Base-by-base conservation (phyloP, 2,888 invertebrate genomes). In the Artemia sinica region DNA sequence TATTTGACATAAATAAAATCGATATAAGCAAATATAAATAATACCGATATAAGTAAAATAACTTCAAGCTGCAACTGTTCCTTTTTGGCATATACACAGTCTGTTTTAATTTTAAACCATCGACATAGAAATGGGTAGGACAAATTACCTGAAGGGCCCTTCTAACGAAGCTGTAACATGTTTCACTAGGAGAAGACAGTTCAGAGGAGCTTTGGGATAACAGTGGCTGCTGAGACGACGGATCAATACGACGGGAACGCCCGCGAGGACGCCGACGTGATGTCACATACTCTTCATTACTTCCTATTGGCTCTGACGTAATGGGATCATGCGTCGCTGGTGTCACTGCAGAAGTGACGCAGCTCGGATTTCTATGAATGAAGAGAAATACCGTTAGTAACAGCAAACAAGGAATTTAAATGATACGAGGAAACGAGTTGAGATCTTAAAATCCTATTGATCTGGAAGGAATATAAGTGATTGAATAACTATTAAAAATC, bases 131-230 rank as follows among this genome's bases (percentile, higher is more conserved):
- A 63, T 63, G 58, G 1, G 41, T 12, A 28, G 69, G 49, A 41
- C 14, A 49, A 50, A 58, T 73, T 77, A 84, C 84, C 79, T 85
- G 87, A 67, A 93, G 83, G 12, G 92, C 92, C 75, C 90, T 83
- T 66, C 92, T 82, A 8, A 93, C 91, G 77, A 93, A 93, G 74
- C 91, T 91, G 79, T 93, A 93, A 77, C 93, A 93, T 6, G 91
- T 91, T 80, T 92, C 92, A 76, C 91, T 91, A 7, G 92, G 92
- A 72, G 90, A 91, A 67, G 91, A 91, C 52, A 91, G 82, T 72
- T 90, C 91, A 41, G 91, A 91, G 72, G 89, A 90, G 74, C 90
- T 89, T 28, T 86, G 87, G 1, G 79, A 78, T 66, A 76, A 76
- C 70, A 75, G 75, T 68, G 70, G 76, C 73, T 69, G 84, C 78